Evolutionary conservation across 2,888 invertebrate genomes (phyloP), one percentile per base, ranked within the genome.

Genomic region (Beris chalybata): DNA sequence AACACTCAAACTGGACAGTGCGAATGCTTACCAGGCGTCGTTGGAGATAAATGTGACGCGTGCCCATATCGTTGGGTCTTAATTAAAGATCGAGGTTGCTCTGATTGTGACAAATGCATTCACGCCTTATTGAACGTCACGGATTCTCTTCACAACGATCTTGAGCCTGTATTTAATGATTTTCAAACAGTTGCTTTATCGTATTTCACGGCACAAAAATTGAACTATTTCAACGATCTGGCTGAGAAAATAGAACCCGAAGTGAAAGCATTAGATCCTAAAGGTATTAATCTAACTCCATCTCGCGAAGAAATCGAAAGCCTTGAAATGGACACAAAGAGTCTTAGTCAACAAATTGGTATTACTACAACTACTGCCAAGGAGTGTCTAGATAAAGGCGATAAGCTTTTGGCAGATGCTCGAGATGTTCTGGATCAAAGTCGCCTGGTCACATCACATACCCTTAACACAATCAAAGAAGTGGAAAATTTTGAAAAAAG

Each of bases 1-100:
- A 94, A 96, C 77, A 87, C 91, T 0, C 76, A 82, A 38, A 94
- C 91, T 0, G 98, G 98, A 0, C 93, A 93, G 75, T 99, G 98
- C 77, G 90, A 92, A 74, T 99, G 98, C 78, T 79, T 95, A 53
- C 93, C 92, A 0, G 97, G 95, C 3, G 97, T 97, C 0, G 86
- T 93, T 43, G 98, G 98, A 0, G 92, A 94, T 74, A 95, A 95
- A 77, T 99, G 98, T 77, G 95, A 98, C 75, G 88, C 90, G 38
- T 99, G 98, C 76, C 93, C 97, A 0, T 87, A 91, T 74, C 77
- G 97, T 70, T 96, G 95, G 91, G 93, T 96, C 0, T 85, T 98
- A 12, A 87, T 95, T 45, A 86, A 86, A 4, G 86, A 87, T 66
- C 84, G 90, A 70, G 98, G 98, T 0, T 99, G 99, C 76, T 86